Base-by-base conservation (phyloP, 2,888 invertebrate species). In the Cheilosia urbana region DNA sequence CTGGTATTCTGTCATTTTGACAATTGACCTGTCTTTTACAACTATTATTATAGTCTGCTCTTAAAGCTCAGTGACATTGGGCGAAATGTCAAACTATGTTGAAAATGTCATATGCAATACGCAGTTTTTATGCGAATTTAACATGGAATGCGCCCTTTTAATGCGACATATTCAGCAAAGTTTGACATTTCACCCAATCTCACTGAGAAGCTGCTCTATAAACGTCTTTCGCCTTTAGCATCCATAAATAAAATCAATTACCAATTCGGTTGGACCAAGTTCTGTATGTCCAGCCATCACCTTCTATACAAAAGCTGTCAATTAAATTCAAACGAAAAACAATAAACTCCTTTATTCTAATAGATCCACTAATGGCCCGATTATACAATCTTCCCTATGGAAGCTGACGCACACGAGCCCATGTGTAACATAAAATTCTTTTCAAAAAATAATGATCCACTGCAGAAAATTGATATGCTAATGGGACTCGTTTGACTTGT, bases 381-480 rank as follows among this genome's bases (percentile, higher is more conserved):
- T 47, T 47, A 47, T 19, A 47, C 47, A 19, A 19, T 17, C 13
- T 37, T 37, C 37, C 17, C 47, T n/a, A 9, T 9, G 47, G 17
- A n/a, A n/a, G 42, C n/a, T n/a, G n/a, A 45, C 47, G 19, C 9
- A 37, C 17, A 47, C 42, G 47, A 17, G 19, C 17, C 17, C 47
- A 47, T 9, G 47, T 0, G 19, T 47, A 9, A n/a, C 45, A 45
- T 11, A 34, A 7, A 45, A 19, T 7, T 17, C 45, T 45, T 19
- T 47, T 47, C 17, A 47, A 47, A 47, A 6, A n/a, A 24, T 6
- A 27, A 24, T 72, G 62, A 62, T 19, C 63, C 72, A 62, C 62
- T 42, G 19, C 62, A 45, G 51, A 72, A 53, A 72, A 62, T 62
- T 62, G 21, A 62, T 71, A 71, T 71, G 60, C 71, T 60, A 47